Evolutionary conservation across 1,140 invertebrate genomes (phyloP).

Genomic region (Tyrophagus putrescentiae): DNA sequence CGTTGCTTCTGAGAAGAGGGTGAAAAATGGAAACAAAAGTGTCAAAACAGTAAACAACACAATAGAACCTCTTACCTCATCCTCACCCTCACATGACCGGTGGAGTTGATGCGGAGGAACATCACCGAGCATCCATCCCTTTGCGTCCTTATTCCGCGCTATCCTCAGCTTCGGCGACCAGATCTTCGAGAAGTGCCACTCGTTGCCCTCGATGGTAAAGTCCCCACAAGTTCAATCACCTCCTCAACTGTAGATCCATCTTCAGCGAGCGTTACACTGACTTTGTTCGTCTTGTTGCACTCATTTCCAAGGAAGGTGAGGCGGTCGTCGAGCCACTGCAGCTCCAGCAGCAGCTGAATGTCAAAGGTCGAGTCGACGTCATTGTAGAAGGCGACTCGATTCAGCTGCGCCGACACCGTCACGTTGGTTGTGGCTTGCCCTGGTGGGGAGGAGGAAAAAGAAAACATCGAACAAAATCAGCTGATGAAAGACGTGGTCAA

Average conservation of each 20-base stretch:
- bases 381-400: background rate
- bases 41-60: background rate
- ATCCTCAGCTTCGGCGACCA: constrained; percentile 13
- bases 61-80: constrained; percentile 20
- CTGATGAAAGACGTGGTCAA: background rate
- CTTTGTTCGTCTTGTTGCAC: background rate
- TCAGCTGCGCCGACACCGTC: background rate
- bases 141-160: background rate
- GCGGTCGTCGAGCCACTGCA: constrained; percentile 21
- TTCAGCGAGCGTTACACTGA: too few species aligned
- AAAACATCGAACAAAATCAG: background rate
- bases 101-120: constrained; percentile 20
- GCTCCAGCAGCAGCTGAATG: constrained; percentile 20
- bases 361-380: constrained; percentile 6
- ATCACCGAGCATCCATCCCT: constrained; percentile 14
- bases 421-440: background rate
- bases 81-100: constrained; percentile 21
- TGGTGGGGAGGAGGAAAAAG: background rate
- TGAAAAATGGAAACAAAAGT: too few species aligned
- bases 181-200: constrained; percentile 8
- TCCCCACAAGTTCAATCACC: background rate
- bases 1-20: constrained; percentile 41
- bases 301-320: constrained; percentile 15
- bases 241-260: too few species aligned
- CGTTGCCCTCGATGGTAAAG: constrained; percentile 6